phyloP scores from a whole-genome alignment of 1,140 invertebrate species.

The Bathynomus jamesi region DNA sequence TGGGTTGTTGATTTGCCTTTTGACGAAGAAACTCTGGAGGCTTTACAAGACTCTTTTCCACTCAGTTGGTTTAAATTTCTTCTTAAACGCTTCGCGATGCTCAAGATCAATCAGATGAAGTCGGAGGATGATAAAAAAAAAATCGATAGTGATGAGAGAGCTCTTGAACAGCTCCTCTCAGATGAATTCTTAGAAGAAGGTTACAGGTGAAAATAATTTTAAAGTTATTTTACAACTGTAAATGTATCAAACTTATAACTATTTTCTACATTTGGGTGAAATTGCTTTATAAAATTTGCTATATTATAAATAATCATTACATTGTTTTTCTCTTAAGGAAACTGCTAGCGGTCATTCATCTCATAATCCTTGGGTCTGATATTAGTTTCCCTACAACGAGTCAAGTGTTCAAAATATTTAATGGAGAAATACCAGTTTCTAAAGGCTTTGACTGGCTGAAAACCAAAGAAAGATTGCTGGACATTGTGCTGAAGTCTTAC shows the following conservation, averaged over 20 bases:
- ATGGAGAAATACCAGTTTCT: conserved; percentile 44
- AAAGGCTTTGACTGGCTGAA: conserved; percentile 44
- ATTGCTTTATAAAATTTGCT: no score
- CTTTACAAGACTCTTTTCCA: conserved; percentile 41
- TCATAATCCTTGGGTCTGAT: conserved; percentile 13
- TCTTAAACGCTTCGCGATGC: conserved; percentile 28
- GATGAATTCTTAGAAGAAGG: conserved; percentile 13
- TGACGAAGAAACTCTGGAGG: conserved; percentile 41
- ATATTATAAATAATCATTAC: no score
- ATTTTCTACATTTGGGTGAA: no score
- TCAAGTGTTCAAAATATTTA: conserved; percentile 45
- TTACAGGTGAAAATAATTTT: background rate
- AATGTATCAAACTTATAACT: no score
- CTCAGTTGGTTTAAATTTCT: conserved; percentile 44
- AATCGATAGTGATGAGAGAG: background rate
- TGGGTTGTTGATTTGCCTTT: conserved; percentile 43
- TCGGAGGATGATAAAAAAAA: conserved; percentile 17
- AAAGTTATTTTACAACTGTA: no score
- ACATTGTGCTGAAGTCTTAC: conserved; percentile 41
- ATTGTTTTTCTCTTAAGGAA: no score
- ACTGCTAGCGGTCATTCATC: conserved; percentile 6
- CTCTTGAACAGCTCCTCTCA: conserved; percentile 2
- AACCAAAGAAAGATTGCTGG: conserved; percentile 42
- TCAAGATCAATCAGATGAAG: conserved; percentile 12
- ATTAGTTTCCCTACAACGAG: conserved; percentile 30